Evolutionary conservation across 1,140 invertebrate genomes (phyloP).

Genomic region (Drosophila parvula): DNA sequence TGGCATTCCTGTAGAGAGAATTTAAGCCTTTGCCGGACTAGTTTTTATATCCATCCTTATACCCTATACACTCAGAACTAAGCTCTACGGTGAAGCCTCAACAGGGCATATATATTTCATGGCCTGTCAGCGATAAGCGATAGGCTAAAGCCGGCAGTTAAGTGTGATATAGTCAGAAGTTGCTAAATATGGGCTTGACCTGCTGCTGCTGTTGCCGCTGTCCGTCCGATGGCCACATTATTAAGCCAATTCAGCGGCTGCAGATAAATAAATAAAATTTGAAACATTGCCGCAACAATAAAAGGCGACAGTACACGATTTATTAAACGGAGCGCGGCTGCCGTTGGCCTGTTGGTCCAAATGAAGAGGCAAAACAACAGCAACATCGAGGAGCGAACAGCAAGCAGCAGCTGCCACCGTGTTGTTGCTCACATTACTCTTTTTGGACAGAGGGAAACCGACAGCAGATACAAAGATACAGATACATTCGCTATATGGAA

Average conservation of each 20-base stretch:
- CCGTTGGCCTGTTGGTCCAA: slow-evolving; percentile 57
- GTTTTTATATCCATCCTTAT: slow-evolving; percentile 6
- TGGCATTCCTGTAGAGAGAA: not conserved
- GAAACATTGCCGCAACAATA: slow-evolving; percentile 82
- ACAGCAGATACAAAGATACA: slow-evolving; percentile 67
- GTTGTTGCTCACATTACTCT: slow-evolving; percentile 80
- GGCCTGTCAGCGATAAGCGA: slow-evolving; percentile 67
- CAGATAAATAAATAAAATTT: slow-evolving; percentile 83
- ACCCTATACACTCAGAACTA: slow-evolving; percentile 26
- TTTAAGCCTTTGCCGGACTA: slow-evolving; percentile 1
- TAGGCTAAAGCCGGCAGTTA: slow-evolving; percentile 62
- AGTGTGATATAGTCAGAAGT: slow-evolving; percentile 75
- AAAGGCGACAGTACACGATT: slow-evolving; percentile 82
- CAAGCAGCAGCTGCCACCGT: slow-evolving; percentile 77
- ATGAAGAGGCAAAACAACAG: slow-evolving; percentile 66
- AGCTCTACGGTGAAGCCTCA: slow-evolving; percentile 27
- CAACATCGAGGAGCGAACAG: slow-evolving; percentile 54
- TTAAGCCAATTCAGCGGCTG: slow-evolving; percentile 80
- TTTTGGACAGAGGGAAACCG: slow-evolving; percentile 65
- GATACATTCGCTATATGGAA: slow-evolving; percentile 72
- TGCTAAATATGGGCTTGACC: slow-evolving; percentile 78
- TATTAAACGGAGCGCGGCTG: slow-evolving; percentile 69
- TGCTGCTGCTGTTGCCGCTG: slow-evolving; percentile 41
- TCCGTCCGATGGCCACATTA: slow-evolving; percentile 69
- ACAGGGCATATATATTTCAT: slow-evolving; percentile 66